These are phyloP conservation scores for Amniataba percoides DNA, from an alignment of 2,797 vertebrate genomes.

Conservation along the genomic window DNA sequence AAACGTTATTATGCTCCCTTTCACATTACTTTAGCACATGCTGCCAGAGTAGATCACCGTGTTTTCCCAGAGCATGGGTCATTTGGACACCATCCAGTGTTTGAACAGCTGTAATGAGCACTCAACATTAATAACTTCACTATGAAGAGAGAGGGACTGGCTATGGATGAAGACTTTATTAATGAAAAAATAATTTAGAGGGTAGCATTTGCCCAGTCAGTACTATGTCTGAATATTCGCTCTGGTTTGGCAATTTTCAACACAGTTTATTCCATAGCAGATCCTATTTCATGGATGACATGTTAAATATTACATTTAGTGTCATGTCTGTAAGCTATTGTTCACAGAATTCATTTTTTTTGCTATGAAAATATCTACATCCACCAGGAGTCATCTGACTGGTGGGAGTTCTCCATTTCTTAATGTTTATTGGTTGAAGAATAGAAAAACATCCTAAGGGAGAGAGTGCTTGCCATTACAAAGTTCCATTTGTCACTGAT, in stretches of 20 bases:
- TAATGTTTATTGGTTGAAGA: constrained; percentile 64
- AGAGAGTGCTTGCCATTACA: constrained; percentile 45
- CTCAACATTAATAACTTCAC: constrained; percentile 82
- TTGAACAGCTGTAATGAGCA: constrained; percentile 90
- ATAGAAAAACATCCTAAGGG: constrained; percentile 66
- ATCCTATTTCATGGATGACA: constrained; percentile 17
- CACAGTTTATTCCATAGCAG: constrained; percentile 9
- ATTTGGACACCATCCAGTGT: constrained; percentile 88
- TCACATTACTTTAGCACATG: constrained; percentile 87
- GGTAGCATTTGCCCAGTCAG: constrained; percentile 29
- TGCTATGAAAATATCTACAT: constrained; percentile 56
- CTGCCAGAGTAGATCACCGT: constrained; percentile 85
- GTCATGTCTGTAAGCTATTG: constrained; percentile 37
- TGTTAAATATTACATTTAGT: not conserved
- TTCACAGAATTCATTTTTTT: constrained; percentile 39
- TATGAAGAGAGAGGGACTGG: constrained; percentile 47
- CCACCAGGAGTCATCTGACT: constrained; percentile 32
- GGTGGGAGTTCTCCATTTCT: constrained; percentile 64
- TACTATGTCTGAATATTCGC: constrained; percentile 9
- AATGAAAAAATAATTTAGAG: constrained; percentile 55
- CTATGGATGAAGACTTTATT: constrained; percentile 55
- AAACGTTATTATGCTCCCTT: constrained; percentile 83
- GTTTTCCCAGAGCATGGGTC: constrained; percentile 90
- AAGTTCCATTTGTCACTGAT: constrained; percentile 65
- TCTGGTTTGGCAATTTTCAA: constrained; percentile 24